phyloP scores from a whole-genome alignment of 2,888 invertebrate species.

The Andrena minutula region DNA sequence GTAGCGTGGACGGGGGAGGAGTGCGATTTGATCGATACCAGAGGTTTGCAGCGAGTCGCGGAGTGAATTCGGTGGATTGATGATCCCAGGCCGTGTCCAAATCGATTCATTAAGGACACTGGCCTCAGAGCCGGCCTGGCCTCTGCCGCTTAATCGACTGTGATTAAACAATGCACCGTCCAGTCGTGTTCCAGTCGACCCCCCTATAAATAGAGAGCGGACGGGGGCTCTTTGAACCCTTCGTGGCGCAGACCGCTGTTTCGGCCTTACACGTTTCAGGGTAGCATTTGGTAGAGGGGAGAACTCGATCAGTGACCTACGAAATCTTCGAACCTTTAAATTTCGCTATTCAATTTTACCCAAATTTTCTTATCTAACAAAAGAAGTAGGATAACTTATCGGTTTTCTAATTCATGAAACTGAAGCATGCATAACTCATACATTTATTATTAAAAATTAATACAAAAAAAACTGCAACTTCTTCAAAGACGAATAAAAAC shows the following conservation, averaged over 20 bases:
- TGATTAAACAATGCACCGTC: constrained; percentile 67
- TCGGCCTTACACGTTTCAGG: constrained; percentile 34
- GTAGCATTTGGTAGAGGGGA: constrained; percentile 27
- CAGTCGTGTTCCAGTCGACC: constrained; percentile 25
- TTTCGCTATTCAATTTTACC: too few relatives aligned
- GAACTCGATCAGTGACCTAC: constrained; percentile 16
- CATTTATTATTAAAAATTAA: too few relatives aligned
- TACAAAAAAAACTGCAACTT: too few relatives aligned
- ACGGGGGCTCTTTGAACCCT: constrained; percentile 34
- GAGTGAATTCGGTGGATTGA: constrained; percentile 43
- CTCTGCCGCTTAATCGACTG: constrained; percentile 59
- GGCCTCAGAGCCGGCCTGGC: constrained; percentile 9
- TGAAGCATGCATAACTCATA: too few relatives aligned
- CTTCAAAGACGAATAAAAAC: too few relatives aligned
- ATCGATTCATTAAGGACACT: constrained; percentile 52
- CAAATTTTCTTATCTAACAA: too few relatives aligned
- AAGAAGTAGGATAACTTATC: too few relatives aligned
- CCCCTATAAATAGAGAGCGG: constrained; percentile 43
- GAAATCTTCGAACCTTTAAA: constrained; percentile 2
- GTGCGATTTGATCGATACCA: constrained; percentile 31
- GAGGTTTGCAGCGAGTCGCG: background rate
- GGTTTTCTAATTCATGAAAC: too few relatives aligned
- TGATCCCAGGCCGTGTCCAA: constrained; percentile 38
- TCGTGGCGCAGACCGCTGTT: constrained; percentile 23
- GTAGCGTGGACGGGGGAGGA: background rate